Conservation (phyloP, 2,888 invertebrate genomes). For the Leptogaster cylindrica region DNA sequence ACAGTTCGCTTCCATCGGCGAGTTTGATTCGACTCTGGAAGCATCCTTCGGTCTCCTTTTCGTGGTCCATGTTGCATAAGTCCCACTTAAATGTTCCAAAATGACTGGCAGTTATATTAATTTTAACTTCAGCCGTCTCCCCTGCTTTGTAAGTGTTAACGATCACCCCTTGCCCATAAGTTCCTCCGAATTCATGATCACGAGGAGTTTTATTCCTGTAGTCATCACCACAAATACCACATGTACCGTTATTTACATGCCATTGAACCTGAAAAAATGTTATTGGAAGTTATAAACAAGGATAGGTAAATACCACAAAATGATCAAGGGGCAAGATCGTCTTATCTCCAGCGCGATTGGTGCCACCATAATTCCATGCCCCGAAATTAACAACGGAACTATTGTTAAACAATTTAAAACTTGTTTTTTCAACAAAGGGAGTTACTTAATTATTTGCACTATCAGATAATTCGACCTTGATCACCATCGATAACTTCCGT, state of each 20-base stretch:
- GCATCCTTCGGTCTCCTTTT: slow-evolving; percentile 62
- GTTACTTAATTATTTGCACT: too few species aligned
- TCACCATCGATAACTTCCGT: too few species aligned
- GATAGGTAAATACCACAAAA: slow-evolving; percentile 37
- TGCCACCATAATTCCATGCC: slow-evolving; percentile 62
- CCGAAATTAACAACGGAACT: not conserved
- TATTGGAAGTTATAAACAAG: not conserved
- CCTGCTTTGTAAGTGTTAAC: slow-evolving; percentile 57
- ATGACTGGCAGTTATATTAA: slow-evolving; percentile 59
- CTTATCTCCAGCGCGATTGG: slow-evolving; percentile 62
- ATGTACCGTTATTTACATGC: slow-evolving; percentile 57
- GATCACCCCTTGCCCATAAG: slow-evolving; percentile 59
- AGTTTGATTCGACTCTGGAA: slow-evolving; percentile 56
- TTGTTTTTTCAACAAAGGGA: too few species aligned
- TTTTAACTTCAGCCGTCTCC: slow-evolving; percentile 52
- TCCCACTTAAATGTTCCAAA: slow-evolving; percentile 59
- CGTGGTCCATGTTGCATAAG: slow-evolving; percentile 59
- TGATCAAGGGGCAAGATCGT: slow-evolving; percentile 55
- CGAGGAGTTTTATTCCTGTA: slow-evolving; percentile 58
- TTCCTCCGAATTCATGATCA: slow-evolving; percentile 62
- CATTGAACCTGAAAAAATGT: slow-evolving; percentile 56
- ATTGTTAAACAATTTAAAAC: too few species aligned
- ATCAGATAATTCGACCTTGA: too few species aligned
- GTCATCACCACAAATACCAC: slow-evolving; percentile 64
- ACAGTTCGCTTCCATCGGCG: slow-evolving; percentile 47